Evolutionary conservation across 2,888 invertebrate genomes (phyloP), one percentile per base, ranked within the genome.

Genomic region (Caenorhabditis becei): DNA sequence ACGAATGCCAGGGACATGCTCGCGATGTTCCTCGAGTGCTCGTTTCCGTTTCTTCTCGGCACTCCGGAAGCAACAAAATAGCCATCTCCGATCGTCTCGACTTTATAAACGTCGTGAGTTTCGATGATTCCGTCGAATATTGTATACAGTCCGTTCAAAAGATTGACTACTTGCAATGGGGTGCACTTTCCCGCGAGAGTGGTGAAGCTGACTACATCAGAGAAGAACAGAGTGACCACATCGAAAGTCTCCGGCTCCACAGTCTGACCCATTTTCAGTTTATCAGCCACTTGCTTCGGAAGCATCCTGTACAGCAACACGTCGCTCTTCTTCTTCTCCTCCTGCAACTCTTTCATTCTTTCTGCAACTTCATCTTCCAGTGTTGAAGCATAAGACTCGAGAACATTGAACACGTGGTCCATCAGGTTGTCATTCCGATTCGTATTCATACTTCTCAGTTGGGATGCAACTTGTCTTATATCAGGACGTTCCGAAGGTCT

Each of bases 161-260:
- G 70, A 56, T 85, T 89, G 10, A 87, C 86, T 2, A 90, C 89
- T 82, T 90, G 88, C 37, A 90, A 80, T 8, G 89, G 89, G 0
- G 88, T 83, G 74, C 90, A 90, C 59, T 85, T 85, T 26, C 82
- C 77, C 2, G 90, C 86, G 7, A 90, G 74, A 1, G 82, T 82
- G 4, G 90, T 90, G 83, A 90, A 90, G 49, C 85, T 85, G 58
- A 90, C 90, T 32, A 90, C 89, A 59, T 90, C 89, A n/a, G 86
- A 90, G 77, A 89, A 89, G 85, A 89, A 89, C 16, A 89, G 82
- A 10, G 89, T 88, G 8, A 89, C 89, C 11, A 66, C 77, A 51
- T 89, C 88, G 65, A 87, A 89, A 7, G 87, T 83, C 79, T 89
- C 89, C 23, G 89, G 89, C 56, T 88, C 87, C 7, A 89, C 89